Evolutionary conservation across 1,140 invertebrate species (phyloP).

Genomic region (Littorina saxatilis): DNA sequence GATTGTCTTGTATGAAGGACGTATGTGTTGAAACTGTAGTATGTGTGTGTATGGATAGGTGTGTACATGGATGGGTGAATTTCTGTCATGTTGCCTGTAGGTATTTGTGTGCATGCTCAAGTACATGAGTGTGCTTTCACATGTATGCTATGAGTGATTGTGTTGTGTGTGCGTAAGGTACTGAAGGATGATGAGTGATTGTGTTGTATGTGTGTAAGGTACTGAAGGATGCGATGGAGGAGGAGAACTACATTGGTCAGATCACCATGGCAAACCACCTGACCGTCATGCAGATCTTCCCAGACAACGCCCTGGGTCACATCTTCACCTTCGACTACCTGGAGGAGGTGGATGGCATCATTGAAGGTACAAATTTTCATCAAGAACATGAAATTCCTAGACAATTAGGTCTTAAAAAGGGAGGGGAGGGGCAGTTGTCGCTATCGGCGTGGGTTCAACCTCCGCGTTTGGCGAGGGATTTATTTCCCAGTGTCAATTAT

Average conservation of each 20-base stretch:
- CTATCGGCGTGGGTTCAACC: no score
- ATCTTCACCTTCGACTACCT: slow-evolving; percentile 50
- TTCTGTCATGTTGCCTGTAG: no score
- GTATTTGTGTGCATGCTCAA: not conserved
- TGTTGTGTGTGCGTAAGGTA: not conserved
- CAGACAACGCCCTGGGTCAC: slow-evolving; percentile 28
- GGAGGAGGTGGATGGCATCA: slow-evolving; percentile 43
- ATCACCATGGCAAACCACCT: slow-evolving; percentile 33
- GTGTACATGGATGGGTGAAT: no score
- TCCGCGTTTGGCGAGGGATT: no score
- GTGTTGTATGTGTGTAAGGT: slow-evolving; percentile 5
- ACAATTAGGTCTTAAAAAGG: no score
- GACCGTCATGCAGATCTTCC: slow-evolving; percentile 48
- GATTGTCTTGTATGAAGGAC: no score
- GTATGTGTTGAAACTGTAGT: not conserved
- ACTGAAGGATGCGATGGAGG: slow-evolving; percentile 12
- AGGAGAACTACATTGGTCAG: slow-evolving; percentile 29
- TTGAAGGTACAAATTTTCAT: slow-evolving; percentile 41
- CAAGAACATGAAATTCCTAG: no score
- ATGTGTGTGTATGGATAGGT: not conserved
- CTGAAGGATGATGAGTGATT: not conserved
- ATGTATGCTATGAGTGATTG: no score
- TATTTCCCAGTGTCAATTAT: no score
- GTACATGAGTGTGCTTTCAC: no score
- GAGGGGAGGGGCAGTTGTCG: no score